Percentiles rank a stretch among this genome's conserved stretches.
These are phyloP conservation scores for Drosophila murphyi DNA, from an alignment of 1,140 invertebrate genomes.

Conservation along the genomic window DNA sequence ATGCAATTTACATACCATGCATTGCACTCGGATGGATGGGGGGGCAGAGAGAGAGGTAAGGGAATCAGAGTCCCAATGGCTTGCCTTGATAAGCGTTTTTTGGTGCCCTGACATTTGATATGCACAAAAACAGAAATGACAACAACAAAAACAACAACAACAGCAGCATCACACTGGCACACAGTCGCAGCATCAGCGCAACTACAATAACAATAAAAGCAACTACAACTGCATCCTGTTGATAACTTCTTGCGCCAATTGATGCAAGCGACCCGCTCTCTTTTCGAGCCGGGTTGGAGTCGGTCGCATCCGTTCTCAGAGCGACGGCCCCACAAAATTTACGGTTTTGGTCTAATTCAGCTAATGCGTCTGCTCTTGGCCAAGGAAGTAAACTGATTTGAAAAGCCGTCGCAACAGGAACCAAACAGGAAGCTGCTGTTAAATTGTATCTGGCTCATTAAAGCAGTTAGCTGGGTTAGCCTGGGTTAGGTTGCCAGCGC, in stretches of 20 bases:
- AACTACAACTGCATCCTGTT: constrained; percentile 58
- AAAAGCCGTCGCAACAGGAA: constrained; percentile 69
- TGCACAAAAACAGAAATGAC: constrained; percentile 21
- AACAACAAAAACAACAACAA: constrained; percentile 18
- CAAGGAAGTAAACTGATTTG: constrained; percentile 82
- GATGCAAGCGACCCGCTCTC: constrained; percentile 8
- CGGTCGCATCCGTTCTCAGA: constrained; percentile 72
- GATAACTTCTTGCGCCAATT: constrained; percentile 39
- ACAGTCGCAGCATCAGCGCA: constrained; percentile 17
- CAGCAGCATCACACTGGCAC: not conserved
- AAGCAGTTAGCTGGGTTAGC: constrained; percentile 56
- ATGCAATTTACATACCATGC: constrained; percentile 63
- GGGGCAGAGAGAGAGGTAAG: not conserved
- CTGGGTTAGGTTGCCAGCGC: constrained; percentile 5
- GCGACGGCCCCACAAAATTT: constrained; percentile 63
- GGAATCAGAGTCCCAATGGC: constrained; percentile 1
- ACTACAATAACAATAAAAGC: constrained; percentile 18
- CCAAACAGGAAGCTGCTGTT: constrained; percentile 78
- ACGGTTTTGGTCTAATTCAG: constrained; percentile 81
- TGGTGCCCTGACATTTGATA: constrained; percentile 70
- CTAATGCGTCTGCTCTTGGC: constrained; percentile 60
- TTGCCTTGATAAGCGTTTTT: constrained; percentile 58
- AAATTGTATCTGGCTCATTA: constrained; percentile 78
- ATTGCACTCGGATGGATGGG: not conserved
- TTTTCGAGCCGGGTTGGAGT: constrained; percentile 6